Evolutionary conservation across 2,888 invertebrate species (phyloP), one percentile per base, ranked within the genome.

Genomic region (Ganaspis brasiliensis): DNA sequence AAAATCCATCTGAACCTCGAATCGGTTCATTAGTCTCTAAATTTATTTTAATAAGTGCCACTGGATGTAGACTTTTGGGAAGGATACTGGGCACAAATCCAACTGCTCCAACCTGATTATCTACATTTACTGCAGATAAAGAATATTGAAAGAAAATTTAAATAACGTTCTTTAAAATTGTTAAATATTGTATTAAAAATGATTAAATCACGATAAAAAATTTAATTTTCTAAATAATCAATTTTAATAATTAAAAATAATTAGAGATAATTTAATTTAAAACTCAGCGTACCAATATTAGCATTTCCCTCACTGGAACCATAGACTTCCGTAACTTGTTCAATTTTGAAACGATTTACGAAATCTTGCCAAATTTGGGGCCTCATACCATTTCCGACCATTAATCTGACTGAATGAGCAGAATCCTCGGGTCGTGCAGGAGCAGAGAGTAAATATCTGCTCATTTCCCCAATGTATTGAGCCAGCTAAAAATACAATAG

Each of bases 11-110:
- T 0, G 95, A 93, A 84, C 97, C 95, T 79, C 99, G 93, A 2
- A 99, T 92, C 0, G 98, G 97, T 86, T 98, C 98, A 0, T 98
- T 97, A 0, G 96, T 97, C 21, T 95, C 94, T 70, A 95, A 95
- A 92, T 99, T 95, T 1, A 98, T 97, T 89, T 95, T 96, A 84
- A 99, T 97, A 80, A 99, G 95, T 1, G 97, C 96, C 57, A 99
- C 97, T 0, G 99, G 99, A 91, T 99, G 98, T 57, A 98, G 93
- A 57, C 91, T 91, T 56, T 93, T 84, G 26, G 92, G 92, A 75
- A 92, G 79, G 76, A 91, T 89, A n/a, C 88, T 88, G 37, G 94
- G 94, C 56, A 94, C 91, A 88, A 95, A 95, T 12, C 95, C 95
- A 75, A 95, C 94, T n/a, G 95, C 94, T 21, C 95, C 95, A 21